Evolutionary conservation across 2,888 invertebrate genomes (phyloP).

Genomic region (Malthinus flaveolus): DNA sequence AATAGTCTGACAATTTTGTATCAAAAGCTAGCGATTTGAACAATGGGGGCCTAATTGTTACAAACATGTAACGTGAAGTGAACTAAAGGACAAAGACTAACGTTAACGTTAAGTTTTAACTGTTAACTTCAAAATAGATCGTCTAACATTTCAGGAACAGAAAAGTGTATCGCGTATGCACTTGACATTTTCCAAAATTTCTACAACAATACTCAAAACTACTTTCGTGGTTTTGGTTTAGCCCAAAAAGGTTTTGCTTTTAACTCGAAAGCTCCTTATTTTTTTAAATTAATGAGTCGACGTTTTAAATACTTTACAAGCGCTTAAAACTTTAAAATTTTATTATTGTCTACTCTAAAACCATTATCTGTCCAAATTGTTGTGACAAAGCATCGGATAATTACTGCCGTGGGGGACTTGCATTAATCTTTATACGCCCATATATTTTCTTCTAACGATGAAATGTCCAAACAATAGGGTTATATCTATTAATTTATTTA

Average conservation of each 20-base stretch:
- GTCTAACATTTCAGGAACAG: background rate
- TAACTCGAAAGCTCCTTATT: background rate
- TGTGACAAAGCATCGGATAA: slow-evolving; percentile 5
- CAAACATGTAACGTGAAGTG: background rate
- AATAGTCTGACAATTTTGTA: no score
- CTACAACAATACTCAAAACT: background rate
- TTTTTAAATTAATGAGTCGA: background rate
- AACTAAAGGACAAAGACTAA: slow-evolving; percentile 2
- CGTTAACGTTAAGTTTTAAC: background rate
- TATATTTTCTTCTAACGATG: background rate
- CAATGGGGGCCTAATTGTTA: background rate
- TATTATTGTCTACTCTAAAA: background rate
- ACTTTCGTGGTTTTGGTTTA: no score
- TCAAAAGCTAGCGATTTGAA: no score
- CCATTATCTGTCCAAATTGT: slow-evolving; percentile 3
- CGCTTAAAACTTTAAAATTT: slow-evolving; percentile 5
- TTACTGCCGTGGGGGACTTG: background rate
- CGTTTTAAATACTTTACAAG: background rate
- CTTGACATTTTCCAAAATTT: background rate
- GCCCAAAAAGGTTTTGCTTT: background rate
- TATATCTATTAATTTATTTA: background rate
- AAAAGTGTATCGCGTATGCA: background rate
- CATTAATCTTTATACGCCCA: background rate
- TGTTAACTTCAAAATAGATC: slow-evolving; percentile 4
- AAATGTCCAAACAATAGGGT: background rate